Evolutionary conservation across 2,797 vertebrate genomes (phyloP).

Genomic region (Lycodopsis pacificus): DNA sequence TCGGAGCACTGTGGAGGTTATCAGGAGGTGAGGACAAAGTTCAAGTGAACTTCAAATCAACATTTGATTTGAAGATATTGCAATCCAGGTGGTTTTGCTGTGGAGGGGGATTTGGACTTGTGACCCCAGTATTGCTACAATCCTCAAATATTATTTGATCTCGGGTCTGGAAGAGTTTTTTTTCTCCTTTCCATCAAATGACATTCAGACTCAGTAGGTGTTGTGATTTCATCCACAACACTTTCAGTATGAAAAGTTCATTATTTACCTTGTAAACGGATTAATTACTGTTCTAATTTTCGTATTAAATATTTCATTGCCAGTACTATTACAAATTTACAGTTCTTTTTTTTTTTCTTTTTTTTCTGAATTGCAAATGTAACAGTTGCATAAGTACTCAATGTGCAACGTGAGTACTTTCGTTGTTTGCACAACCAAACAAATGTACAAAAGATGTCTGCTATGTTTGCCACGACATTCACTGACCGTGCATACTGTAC

Average conservation of each 20-base stretch:
- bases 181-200: not conserved
- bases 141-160: not conserved
- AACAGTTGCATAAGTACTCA: not conserved
- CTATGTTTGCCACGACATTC: not conserved
- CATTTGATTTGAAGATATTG: not conserved
- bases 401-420: not conserved
- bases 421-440: not conserved
- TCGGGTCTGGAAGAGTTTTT: not conserved
- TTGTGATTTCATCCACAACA: not conserved
- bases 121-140: not conserved
- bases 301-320: not conserved
- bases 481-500: not conserved
- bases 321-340: not conserved
- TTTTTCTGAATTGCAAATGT: not conserved
- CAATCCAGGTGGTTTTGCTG: too few species aligned
- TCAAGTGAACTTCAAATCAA: not conserved
- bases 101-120: too few species aligned
- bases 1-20: not conserved
- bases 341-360: not conserved
- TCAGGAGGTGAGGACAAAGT: not conserved
- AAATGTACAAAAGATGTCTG: not conserved
- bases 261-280: not conserved
- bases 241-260: not conserved
- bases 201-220: not conserved
- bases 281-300: not conserved